phyloP scores from a whole-genome alignment of 2,888 invertebrate species.

The Drosophila subsilvestris region DNA sequence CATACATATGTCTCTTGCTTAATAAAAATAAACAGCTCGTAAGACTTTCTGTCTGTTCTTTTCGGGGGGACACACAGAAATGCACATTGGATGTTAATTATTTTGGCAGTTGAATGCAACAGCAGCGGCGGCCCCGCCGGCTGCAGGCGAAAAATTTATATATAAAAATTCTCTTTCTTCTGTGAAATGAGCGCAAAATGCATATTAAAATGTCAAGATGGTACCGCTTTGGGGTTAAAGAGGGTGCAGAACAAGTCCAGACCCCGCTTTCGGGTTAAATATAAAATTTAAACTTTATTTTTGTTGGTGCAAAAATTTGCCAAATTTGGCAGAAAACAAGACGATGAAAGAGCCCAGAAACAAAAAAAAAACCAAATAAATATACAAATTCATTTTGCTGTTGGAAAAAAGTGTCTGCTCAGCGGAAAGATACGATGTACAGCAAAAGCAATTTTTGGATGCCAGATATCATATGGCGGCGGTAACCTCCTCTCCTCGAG shows the following conservation, averaged over 20 bases:
- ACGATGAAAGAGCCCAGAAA: conserved; percentile 1
- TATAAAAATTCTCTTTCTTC: conserved; percentile 38
- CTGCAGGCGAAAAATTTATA: conserved; percentile 41
- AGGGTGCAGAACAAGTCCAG: conserved; percentile 30
- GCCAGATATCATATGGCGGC: conserved; percentile 56
- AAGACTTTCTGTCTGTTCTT: conserved; percentile 1
- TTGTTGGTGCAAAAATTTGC: conserved; percentile 45
- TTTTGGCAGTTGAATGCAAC: conserved; percentile 53
- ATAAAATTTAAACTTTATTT: conserved; percentile 38
- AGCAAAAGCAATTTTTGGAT: conserved; percentile 41
- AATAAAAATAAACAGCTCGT: conserved; percentile 43
- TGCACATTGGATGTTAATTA: conserved; percentile 55
- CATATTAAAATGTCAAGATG: conserved; percentile 69
- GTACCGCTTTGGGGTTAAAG: conserved; percentile 28
- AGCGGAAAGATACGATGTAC: conserved; percentile 27
- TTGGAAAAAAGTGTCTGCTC: conserved; percentile 36
- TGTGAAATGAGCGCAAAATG: conserved; percentile 61
- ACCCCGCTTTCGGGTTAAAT: conserved; percentile 23
- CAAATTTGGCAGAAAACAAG: conserved; percentile 56
- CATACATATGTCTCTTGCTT: conserved; percentile 14
- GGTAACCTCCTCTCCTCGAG: conserved; percentile 29
- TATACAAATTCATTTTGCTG: conserved; percentile 65
- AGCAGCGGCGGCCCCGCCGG: conserved; percentile 5
- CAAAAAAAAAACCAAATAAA: conserved; percentile 57
- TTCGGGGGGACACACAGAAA: neutral